Base-by-base conservation (phyloP, 23 tunicate species). In the Phallusia fumigata region DNA sequence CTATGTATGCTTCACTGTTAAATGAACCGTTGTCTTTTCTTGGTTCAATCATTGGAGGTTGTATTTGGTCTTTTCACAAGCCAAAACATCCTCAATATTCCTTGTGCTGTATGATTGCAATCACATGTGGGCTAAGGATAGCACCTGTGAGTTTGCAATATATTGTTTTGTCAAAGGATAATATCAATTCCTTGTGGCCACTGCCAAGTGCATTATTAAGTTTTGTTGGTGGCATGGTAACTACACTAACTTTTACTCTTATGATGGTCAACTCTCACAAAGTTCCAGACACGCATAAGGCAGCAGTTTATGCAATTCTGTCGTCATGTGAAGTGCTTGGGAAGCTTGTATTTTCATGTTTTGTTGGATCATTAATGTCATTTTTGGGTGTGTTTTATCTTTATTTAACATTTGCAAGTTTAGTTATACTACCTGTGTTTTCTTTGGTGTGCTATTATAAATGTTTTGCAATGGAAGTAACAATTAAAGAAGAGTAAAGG, bases 11-110 rank as follows among this genome's bases (percentile, higher is more conserved):
- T 31, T 32, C 84, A 19, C 16, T 53, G 0, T 3, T 86, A 13
- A 52, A 79, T 49, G 84, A 80, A 52, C 76, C 84, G 0, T 22
- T 74, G 47, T 86, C 90, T 0, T 30, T 86, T 32, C 19, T 33
- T 32, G 90, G 90, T 18, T 86, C 90, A 40, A 28, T 86, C 31
- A 15, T 80, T 10, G 90, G 84, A 0, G 90, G 90, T 44, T 52
- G 74, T 13, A 11, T 86, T 16, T 86, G 84, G 80, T 31, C 84
- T 18, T 19, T 80, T 19, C 31, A 47, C 35, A 50, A 86, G 64
- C 75, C 78, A 1, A 52, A 13, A 28, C 3, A 19, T 30, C 80
- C 80, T 3, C 12, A 35, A 0, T 52, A 64, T 13, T 34, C 53
- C 13, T 75, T 83, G 44, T 13, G 73, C 26, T 26, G 73, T 24